A percentile compares a stretch with the other conserved stretches of the same genome.
Evolutionary conservation across 1,140 invertebrate genomes (phyloP).

Genomic region (Pseudachorutes palmiensis): DNA sequence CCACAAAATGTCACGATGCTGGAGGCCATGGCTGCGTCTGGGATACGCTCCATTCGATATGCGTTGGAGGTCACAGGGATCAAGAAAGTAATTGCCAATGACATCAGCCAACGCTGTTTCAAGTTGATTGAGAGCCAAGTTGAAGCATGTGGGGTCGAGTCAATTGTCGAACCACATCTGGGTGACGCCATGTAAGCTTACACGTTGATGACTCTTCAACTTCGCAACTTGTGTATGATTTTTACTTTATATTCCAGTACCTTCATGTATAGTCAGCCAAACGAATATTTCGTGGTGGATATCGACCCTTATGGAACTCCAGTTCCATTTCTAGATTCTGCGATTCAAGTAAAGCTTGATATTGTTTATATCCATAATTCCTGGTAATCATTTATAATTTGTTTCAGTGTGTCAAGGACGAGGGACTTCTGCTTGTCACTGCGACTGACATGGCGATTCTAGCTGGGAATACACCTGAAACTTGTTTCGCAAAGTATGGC

Average conservation of each 20-base stretch:
- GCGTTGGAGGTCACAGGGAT: slow-evolving; percentile 84
- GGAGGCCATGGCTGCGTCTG: slow-evolving; percentile 82
- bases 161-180: slow-evolving; percentile 62
- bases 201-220: not conserved
- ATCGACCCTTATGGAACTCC: slow-evolving; percentile 97
- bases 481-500: slow-evolving; percentile 91
- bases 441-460: slow-evolving; percentile 97
- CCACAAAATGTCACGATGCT: slow-evolving; percentile 52
- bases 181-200: slow-evolving; percentile 67
- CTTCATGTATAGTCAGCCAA: slow-evolving; percentile 71
- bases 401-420: slow-evolving; percentile 60
- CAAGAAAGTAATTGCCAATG: slow-evolving; percentile 82
- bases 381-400: not conserved
- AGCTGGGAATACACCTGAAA: slow-evolving; percentile 89
- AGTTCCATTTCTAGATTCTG: slow-evolving; percentile 82
- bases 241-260: slow-evolving; percentile 52
- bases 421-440: slow-evolving; percentile 82
- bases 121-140: slow-evolving; percentile 71
- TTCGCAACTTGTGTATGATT: slow-evolving; percentile 1
- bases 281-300: slow-evolving; percentile 62
- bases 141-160: slow-evolving; percentile 68
- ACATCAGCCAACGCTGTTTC: slow-evolving; percentile 77
- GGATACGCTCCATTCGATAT: slow-evolving; percentile 89
- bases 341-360: slow-evolving; percentile 52
- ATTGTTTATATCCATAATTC: not conserved